Conservation (phyloP, 2,113 vertebrate genomes). For the Podarcis raffonei region DNA sequence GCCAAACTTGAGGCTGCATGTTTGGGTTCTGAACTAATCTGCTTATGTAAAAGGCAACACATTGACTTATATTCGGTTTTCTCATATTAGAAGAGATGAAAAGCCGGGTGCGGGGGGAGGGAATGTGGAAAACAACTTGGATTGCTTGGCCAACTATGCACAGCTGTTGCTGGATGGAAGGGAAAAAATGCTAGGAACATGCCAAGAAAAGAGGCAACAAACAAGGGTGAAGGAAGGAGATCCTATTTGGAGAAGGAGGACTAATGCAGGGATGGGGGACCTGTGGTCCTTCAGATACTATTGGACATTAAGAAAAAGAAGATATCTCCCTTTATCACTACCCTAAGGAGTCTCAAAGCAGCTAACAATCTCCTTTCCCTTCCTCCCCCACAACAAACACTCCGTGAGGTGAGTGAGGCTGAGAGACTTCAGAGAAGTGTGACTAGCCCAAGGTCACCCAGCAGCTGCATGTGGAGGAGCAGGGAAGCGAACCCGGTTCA, state of each 20-base stretch:
- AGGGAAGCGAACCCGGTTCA: no score
- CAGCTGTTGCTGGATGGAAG: slow-evolving; percentile 55
- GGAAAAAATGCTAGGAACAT: background rate
- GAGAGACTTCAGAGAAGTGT: no score
- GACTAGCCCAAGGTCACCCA: no score
- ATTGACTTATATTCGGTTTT: slow-evolving; percentile 47
- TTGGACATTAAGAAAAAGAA: background rate
- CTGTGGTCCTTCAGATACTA: no score
- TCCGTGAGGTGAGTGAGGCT: no score
- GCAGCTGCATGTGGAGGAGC: no score
- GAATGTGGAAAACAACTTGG: slow-evolving; percentile 45
- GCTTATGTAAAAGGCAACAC: slow-evolving; percentile 43
- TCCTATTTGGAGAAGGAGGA: slow-evolving; percentile 40
- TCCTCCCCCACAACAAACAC: no score
- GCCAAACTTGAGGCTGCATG: slow-evolving; percentile 22
- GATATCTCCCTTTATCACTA: no score
- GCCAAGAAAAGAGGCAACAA: slow-evolving; percentile 31
- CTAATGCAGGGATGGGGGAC: background rate
- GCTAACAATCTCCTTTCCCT: no score
- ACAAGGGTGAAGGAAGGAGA: slow-evolving; percentile 18
- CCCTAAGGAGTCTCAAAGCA: no score
- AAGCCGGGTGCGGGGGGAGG: slow-evolving; percentile 47
- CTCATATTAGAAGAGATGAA: slow-evolving; percentile 54
- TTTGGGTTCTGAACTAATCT: slow-evolving; percentile 53
- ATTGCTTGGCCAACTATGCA: slow-evolving; percentile 55